Base-by-base conservation (phyloP, 2,113 vertebrate genomes). In the Lethenteron reissneri region DNA sequence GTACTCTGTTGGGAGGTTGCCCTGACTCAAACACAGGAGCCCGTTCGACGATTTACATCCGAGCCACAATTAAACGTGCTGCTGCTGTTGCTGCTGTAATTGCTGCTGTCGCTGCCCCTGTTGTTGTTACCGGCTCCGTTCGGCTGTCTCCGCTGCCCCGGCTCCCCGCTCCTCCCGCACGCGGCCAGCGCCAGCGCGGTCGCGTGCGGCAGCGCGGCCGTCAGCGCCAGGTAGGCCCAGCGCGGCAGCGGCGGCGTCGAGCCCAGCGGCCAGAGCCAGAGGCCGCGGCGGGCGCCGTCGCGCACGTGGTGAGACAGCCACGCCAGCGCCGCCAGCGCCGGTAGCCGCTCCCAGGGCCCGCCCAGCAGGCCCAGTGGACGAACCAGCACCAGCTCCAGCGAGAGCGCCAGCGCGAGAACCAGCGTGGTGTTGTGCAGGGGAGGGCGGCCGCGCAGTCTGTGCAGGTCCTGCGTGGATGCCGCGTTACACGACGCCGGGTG, bases 311-410 rank as follows among this genome's bases (percentile, higher is more conserved):
- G 94, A 3, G 94, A 90, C 8, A 84, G 86, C 86, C 92, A 88
- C 57, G 90, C 87, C 71, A 97, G 82, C 73, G 94, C 89, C 17
- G 97, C 76, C 88, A 96, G 89, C 92, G 90, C 97, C 4, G 92
- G 94, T 75, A 99, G 81, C 75, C 89, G 92, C 79, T 87, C 89
- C 91, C 89, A 95, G 0, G 88, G 87, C 57, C 92, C 41, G 41
- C 41, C 88, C 76, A 88, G 92, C 73, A 95, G 85, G 75, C 83
- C 87, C 72, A 87, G 82, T 59, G 88, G 76, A 79, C 89, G 84
- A 41, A 41, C 41, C 85, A 92, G 86, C 70, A 84, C 77, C 72
- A 90, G 78, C 77, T 87, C 90, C 17, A 96, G 80, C 10, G 82
- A 82, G 78, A 95, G 80, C 70, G 82, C 89, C 70, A 84, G 80